Base-by-base conservation (phyloP, 2,888 invertebrate genomes). In the Resseliella maxima region DNA sequence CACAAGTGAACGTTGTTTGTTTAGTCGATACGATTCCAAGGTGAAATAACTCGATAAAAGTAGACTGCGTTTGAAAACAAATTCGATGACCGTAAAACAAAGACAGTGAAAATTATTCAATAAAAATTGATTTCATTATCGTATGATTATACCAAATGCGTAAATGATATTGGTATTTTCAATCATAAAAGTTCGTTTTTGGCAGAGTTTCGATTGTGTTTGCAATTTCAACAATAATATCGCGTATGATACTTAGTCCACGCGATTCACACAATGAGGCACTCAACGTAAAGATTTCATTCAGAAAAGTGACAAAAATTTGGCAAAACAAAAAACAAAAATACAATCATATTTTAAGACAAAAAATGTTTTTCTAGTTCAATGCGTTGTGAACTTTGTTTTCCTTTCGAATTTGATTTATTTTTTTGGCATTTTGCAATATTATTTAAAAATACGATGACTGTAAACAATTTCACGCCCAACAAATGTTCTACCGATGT, bases 11-110 rank as follows among this genome's bases (percentile, higher is more conserved):
- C 36, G 38, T 38, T 8, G n/a, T 38, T 83, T 83, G 83, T 38
- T 83, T 38, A 72, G 72, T 72, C 35, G 72, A 72, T 72, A 72
- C 72, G 35, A 35, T 72, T 72, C 72, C 72, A 72, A 72, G 72
- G 72, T 72, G 72, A 72, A 72, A 72, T 72, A 72, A n/a, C 72
- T 27, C 35, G 72, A 24, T 15, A 24, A 59, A 59, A 59, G 24
- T 59, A 59, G 24, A 72, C 35, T 59, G 59, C 27, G 59, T 24
- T 59, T 59, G 24, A n/a, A 72, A 31, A 72, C 15, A 72, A 31
- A 15, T 31, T 12, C 31, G 21, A 18, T 15, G 72, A 31, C 72
- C 72, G 31, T 35, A 72, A 72, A 72, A 72, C 24, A 12, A 3
- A 24, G 12, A 24, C 27, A 59, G 24, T 59, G 24, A 24, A 50